Percentiles rank a stretch among this genome's conserved stretches.
These are phyloP conservation scores for Erithacus rubecula DNA, from an alignment of 2,797 vertebrate species.

Conservation along the genomic window DNA sequence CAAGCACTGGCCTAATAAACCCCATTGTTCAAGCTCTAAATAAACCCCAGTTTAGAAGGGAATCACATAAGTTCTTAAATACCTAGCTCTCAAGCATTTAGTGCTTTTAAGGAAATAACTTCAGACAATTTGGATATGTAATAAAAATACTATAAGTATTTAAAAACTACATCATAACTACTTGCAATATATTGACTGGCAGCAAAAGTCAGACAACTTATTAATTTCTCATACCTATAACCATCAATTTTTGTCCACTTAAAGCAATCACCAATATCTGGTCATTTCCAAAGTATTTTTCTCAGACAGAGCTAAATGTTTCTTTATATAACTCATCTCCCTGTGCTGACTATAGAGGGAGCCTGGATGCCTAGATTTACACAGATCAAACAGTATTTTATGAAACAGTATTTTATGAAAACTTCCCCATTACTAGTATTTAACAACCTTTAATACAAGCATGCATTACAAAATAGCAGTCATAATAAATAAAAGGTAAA, in stretches of 20 bases:
- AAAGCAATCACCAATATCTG: not conserved
- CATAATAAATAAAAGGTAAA: not conserved
- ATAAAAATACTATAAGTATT: not conserved
- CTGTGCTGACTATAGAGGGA: conserved; percentile 56
- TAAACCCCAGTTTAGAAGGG: not conserved
- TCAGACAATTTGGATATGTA: not conserved
- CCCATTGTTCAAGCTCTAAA: not conserved
- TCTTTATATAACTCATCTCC: not conserved
- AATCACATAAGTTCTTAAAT: not conserved
- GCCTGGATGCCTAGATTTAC: conserved; percentile 25
- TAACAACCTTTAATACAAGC: not conserved
- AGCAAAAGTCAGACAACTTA: not conserved
- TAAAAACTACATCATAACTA: not conserved
- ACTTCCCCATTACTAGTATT: not conserved
- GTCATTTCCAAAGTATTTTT: not conserved
- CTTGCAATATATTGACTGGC: not conserved
- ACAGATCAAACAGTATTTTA: not conserved
- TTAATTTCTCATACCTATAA: not conserved
- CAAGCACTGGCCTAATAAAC: not conserved
- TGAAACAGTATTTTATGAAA: not conserved
- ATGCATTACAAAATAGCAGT: not conserved
- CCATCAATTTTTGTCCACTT: not conserved
- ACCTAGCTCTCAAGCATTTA: not conserved
- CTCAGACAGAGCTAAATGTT: not conserved
- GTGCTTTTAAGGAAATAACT: not conserved